phyloP scores from a whole-genome alignment of 1,140 invertebrate species.

The Drosophila kanapiae region DNA sequence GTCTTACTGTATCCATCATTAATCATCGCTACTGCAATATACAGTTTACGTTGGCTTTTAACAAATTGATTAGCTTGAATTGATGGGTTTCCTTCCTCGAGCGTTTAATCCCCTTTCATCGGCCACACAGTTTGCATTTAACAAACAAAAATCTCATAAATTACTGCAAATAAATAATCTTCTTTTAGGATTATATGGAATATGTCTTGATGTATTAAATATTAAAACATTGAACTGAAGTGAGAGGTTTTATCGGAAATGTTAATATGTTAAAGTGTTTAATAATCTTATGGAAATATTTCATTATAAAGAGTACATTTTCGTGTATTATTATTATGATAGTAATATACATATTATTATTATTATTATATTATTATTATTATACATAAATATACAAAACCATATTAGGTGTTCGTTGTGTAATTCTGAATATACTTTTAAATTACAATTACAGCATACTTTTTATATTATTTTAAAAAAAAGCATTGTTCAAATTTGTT shows the following conservation, averaged over 20 bases:
- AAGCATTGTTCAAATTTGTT: no score
- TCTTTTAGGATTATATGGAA: background rate
- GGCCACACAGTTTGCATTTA: background rate
- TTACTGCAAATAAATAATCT: conserved; percentile 13
- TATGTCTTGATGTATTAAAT: background rate
- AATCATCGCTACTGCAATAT: conserved; percentile 57
- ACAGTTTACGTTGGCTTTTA: conserved; percentile 15
- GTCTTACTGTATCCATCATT: conserved; percentile 47
- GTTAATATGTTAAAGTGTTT: no score
- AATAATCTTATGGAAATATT: no score
- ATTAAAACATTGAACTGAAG: background rate
- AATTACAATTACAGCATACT: no score
- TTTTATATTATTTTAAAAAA: no score
- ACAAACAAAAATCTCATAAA: conserved; percentile 17
- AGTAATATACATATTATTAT: no score
- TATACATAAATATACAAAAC: no score
- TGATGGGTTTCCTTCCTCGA: conserved; percentile 27
- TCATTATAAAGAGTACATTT: no score
- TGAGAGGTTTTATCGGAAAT: background rate
- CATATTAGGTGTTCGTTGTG: no score
- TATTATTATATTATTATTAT: no score
- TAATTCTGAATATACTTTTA: no score
- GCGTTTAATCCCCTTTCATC: conserved; percentile 26
- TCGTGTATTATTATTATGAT: no score
- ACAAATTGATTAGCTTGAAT: conserved; percentile 33